Percentiles rank a stretch among this genome's conserved stretches.
Conservation (phyloP, 2,888 invertebrate species). For the Crematogaster levior region DNA sequence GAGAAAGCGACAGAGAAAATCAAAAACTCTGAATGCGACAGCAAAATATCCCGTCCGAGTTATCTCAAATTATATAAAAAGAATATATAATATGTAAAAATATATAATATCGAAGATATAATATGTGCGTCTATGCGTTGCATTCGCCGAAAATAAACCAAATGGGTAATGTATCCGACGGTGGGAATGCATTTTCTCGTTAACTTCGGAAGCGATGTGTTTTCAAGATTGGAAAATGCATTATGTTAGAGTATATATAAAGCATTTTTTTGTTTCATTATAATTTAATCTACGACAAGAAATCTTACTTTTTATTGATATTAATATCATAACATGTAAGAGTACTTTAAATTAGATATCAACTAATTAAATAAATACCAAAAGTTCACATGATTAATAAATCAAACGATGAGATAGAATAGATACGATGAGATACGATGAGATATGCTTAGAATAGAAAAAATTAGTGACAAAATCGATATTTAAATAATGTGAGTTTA, state of each 20-base stretch:
- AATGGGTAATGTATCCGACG: conserved; percentile 22
- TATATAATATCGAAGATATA: conserved; percentile 34
- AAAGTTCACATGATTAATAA: no score
- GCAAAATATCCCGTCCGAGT: conserved; percentile 2
- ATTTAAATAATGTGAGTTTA: no score
- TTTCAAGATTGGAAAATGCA: background rate
- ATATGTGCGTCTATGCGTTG: background rate
- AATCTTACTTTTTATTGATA: background rate
- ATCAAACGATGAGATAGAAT: no score
- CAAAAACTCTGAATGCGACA: background rate
- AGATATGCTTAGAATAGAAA: no score
- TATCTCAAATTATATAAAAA: background rate
- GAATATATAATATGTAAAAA: no score
- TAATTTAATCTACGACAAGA: background rate
- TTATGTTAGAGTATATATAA: background rate
- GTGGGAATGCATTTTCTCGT: conserved; percentile 13
- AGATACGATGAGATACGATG: no score
- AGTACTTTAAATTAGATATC: background rate
- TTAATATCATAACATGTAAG: background rate
- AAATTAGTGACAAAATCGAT: no score
- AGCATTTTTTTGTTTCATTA: background rate
- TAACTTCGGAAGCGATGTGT: no score
- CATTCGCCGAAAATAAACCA: conserved; percentile 16
- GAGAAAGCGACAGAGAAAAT: background rate
- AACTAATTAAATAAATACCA: no score